Base-by-base conservation (phyloP, 2,888 invertebrate genomes). In the Metopia argyrocephala region DNA sequence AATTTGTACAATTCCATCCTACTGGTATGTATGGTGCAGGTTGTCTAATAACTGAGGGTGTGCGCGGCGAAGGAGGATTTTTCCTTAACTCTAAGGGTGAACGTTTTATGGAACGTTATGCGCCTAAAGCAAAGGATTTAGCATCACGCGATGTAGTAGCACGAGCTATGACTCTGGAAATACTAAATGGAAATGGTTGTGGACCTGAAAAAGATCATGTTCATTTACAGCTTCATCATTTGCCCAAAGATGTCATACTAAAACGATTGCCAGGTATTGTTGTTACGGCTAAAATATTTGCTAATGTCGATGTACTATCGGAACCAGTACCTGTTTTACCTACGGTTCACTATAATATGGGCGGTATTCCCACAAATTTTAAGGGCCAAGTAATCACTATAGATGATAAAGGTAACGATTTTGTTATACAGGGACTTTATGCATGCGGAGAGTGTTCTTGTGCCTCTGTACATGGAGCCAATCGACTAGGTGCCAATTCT, bases 341-440 rank as follows among this genome's bases (percentile, higher is more conserved):
- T 9, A 99, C 99, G 0, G 99, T 99, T 2, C 99, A 99, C 90
- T 99, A 99, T 91, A 99, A 98, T 89, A 99, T 99, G 99, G 99
- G 99, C 27, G 99, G 99, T 76, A 93, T 97, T 12, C 99, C 99
- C 4, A 99, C 99, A 20, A 98, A 99, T 92, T 98, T 94, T 92
- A 95, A 94, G 86, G 99, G 98, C 86, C 97, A 99, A 91, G 96
- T 96, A 61, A 84, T 92, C 56, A 87, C 85, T 2, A 50, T 87
- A 3, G 86, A 87, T 64, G 82, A 85, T 2, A 78, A 85, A 3
- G 85, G 85, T 6, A 45, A 83, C 0, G 88, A 88, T 62, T 21
- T 83, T 3, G 90, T 98, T 12, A 94, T 99, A 0, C 93, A 93
- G 2, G 99, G 99, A 0, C 92, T 99, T 69, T 97, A 97, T 87